Base-by-base conservation (phyloP, 1,140 invertebrate species). In the Drosophila nannoptera region DNA sequence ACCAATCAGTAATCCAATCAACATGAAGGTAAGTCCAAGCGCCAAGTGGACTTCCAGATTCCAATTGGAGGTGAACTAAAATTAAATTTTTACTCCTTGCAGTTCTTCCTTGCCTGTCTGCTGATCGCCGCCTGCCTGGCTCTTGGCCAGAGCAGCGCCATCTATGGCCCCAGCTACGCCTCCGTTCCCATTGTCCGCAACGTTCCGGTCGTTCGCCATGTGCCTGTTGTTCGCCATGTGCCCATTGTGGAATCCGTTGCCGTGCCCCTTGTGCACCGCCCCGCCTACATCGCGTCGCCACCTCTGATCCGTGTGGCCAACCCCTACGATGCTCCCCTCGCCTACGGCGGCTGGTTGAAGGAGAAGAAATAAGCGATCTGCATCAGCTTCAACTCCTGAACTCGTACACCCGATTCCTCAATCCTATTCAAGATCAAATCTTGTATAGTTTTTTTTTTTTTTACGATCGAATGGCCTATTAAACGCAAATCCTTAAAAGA, bases 1-100 rank as follows among this genome's bases (percentile, higher is more conserved):
- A 80, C 71, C 73, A 63, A 66, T 72, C 49, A 43, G 46, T 40
- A 53, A 63, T 33, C 49, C 38, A 70, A 38, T 50, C 42, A 84
- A 80, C 56, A 86, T 84, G 80, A 84, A 84, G 80, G 80, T 84
- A 38, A 86, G 80, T 60, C 7, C 4, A 43, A 43, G n/a, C 16
- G 4, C 6, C 40, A 14, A 43, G 12, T 43, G 40, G 12, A 43
- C 9, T 7, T 52, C 32, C 3, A 14, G 22, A 43, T 16, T 43
- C 12, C 3, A 22, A 36, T 35, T 36, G 14, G 9, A 40, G 7
- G 0, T 29, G 0, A 8, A 12, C 12, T 22, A 22, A 22, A n/a
- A n/a, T n/a, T 22, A 1, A 22, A 22, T 22, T 22, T 22, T 22
- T 22, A 1, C 42, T 16, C 33, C 2, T 71, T 49, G 5, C 56